phyloP scores from a whole-genome alignment of 2,888 invertebrate species.

The Hydrotaea cyrtoneurina region DNA sequence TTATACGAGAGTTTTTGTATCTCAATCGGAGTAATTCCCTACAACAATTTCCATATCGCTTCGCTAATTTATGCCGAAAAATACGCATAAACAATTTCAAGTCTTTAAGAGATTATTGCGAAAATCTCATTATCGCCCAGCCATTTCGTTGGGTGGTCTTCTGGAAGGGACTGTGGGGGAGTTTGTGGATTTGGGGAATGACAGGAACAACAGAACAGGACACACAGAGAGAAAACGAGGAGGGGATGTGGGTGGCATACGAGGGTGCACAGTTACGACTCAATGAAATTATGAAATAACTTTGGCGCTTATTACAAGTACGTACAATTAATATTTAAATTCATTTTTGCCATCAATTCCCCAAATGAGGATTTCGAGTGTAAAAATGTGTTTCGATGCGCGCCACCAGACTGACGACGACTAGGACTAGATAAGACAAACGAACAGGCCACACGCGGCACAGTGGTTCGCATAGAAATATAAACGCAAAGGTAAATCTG shows the following conservation, averaged over 20 bases:
- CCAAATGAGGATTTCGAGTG: conserved; percentile 5
- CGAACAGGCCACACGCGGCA: neutral
- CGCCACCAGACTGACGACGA: neutral
- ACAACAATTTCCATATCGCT: neutral
- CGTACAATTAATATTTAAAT: conserved; percentile 33
- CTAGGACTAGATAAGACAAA: neutral
- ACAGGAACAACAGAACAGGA: no score
- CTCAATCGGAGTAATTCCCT: neutral
- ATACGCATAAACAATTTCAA: neutral
- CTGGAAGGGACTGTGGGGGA: no score
- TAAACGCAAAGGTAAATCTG: no score
- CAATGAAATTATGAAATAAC: conserved; percentile 30
- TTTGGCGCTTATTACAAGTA: conserved; percentile 26
- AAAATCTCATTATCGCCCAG: conserved; percentile 17
- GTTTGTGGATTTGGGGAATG: no score
- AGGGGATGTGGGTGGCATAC: neutral
- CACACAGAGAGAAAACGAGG: no score
- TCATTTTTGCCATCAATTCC: conserved; percentile 24
- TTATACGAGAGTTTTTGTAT: no score
- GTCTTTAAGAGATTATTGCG: conserved; percentile 8
- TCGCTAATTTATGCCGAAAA: neutral
- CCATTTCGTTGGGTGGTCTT: neutral
- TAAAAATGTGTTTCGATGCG: neutral
- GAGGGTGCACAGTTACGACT: conserved; percentile 10
- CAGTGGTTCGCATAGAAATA: no score